These are phyloP conservation scores for Adelphocoris suturalis DNA, from an alignment of 2,888 invertebrate genomes.

Conservation along the genomic window DNA sequence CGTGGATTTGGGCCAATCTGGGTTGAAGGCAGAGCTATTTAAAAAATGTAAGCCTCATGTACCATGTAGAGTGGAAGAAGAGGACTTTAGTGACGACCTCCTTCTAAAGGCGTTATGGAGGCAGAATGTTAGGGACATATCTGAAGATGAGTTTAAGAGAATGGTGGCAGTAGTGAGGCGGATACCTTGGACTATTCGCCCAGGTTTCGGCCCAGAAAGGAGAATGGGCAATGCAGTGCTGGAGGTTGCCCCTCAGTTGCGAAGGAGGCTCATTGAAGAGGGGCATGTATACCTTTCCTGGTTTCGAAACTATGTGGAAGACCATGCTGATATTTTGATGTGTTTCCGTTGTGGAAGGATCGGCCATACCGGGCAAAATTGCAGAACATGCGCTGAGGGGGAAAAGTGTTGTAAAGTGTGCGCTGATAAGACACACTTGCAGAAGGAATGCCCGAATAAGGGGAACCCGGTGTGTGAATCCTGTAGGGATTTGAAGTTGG, in stretches of 20 bases:
- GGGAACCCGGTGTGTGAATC: background rate
- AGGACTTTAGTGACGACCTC: background rate
- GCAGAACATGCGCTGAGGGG: background rate
- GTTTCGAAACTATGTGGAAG: too few species aligned
- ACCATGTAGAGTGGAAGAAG: background rate
- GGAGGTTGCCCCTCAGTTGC: too few species aligned
- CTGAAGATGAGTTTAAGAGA: background rate
- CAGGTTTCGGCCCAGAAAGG: too few species aligned
- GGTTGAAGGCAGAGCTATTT: background rate
- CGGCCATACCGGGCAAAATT: background rate
- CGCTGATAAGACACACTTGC: background rate
- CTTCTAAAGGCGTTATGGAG: conserved; percentile 4
- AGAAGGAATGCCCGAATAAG: background rate
- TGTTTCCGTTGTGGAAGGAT: conserved; percentile 11
- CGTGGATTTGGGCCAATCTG: background rate
- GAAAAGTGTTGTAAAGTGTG: conserved; percentile 1
- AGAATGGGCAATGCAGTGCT: too few species aligned
- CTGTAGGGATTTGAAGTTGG: background rate
- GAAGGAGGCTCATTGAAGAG: too few species aligned
- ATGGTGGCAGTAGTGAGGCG: background rate
- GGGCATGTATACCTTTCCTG: too few species aligned
- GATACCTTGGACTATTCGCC: conserved; percentile 27
- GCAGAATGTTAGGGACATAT: background rate
- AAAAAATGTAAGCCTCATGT: background rate
- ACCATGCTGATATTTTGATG: too few species aligned